phyloP scores from a whole-genome alignment of 2,113 vertebrate genomes.

The Ameiurus melas region DNA sequence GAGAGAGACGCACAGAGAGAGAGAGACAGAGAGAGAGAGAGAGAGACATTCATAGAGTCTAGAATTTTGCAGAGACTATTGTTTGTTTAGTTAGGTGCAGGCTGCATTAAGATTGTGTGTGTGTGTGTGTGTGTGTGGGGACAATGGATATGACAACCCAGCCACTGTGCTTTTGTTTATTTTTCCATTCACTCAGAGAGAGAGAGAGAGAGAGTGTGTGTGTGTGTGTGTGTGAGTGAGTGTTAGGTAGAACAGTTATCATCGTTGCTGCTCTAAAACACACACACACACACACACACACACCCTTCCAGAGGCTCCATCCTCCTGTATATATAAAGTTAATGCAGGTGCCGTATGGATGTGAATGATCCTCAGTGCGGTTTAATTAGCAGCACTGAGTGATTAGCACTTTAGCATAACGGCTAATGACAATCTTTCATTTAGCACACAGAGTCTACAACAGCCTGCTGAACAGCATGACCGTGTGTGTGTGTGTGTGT shows the following conservation, averaged over 20 bases:
- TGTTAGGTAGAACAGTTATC: not conserved
- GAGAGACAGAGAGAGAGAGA: not conserved
- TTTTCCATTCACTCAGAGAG: constrained; percentile 43
- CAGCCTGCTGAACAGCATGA: constrained; percentile 9
- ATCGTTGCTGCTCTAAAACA: not conserved
- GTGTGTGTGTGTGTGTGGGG: not conserved
- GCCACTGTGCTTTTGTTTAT: constrained; percentile 31
- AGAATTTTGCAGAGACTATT: not conserved
- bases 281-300: not conserved
- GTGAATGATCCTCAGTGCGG: constrained; percentile 28
- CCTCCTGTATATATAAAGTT: constrained; percentile 13
- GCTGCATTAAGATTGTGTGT: not conserved
- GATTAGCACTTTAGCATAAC: constrained; percentile 3
- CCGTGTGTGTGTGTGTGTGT: not conserved
- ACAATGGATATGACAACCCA: not conserved
- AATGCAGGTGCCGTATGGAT: constrained; percentile 13
- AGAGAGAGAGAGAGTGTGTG: too few relatives aligned
- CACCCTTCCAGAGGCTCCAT: not conserved
- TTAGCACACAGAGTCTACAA: constrained; percentile 5
- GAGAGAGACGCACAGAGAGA: fast-evolving
- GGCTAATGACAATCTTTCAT: not conserved
- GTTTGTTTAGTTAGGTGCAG: not conserved
- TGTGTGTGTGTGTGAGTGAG: not conserved
- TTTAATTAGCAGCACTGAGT: constrained; percentile 13
- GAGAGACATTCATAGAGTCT: not conserved